Evolutionary conservation across 2,888 invertebrate species (phyloP), one percentile per base, ranked within the genome.

Genomic region (Diachrysia chrysitis): DNA sequence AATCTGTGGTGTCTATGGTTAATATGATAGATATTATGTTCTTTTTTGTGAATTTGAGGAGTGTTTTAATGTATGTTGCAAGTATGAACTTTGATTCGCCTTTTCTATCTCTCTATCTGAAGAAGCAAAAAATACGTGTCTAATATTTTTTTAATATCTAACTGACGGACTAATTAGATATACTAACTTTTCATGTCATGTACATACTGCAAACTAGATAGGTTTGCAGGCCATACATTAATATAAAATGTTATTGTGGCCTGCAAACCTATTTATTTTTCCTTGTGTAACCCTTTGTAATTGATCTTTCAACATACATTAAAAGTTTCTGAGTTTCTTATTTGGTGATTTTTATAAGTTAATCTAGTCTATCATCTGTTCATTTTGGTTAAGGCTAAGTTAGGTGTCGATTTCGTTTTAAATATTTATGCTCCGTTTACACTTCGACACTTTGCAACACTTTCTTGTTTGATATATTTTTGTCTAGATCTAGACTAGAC

Each of bases 301-400:
- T 10, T 32, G 32, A 32, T 32, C 32, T 32, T 14, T 14, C 2
- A 25, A n/a, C 35, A 35, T 35, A 60, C n/a, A 7, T 25, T 25
- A 16, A 35, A 71, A 17, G 4, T 46, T 25, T n/a, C 60, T 63
- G 62, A 64, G 62, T 54, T 62, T 29, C 53, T 17, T 0, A 10
- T 58, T 56, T 64, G 63, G 75, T 78, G 68, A 71, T 76, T 79
- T 78, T 69, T 76, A 57, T 78, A 73, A 69, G 56, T 78, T 73
- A 74, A 42, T 82, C 81, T 82, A 82, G 81, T 82, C 81, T 82
- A 71, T 64, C n/a, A 58, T 62, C 68, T 74, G 82, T 80, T 81
- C 72, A 82, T 80, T 71, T 69, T 23, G 58, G 63, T 68, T 72
- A 68, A 70, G 67, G 64, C 48, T 37, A 55, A 56, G 67, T 66